Evolutionary conservation across 2,113 vertebrate species (phyloP), one percentile per base, ranked within the genome.

Genomic region (Zingel zingel): DNA sequence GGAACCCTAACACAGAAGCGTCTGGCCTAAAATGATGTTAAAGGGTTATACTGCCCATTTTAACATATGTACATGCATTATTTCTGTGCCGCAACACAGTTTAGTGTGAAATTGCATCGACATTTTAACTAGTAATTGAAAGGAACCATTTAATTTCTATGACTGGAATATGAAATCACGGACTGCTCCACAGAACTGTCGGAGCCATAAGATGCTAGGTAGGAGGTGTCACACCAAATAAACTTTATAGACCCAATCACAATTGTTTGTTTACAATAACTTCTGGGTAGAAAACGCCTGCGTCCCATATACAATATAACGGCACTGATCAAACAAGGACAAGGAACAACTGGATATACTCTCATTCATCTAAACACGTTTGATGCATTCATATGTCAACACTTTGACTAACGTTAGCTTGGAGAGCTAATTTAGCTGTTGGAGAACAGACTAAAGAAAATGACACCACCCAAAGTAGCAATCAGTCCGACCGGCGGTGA

Each of bases 1-100:
- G 72, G 50, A 92, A 87, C 64, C 65, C 23, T 80, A 88, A 88
- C 57, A 74, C 16, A 66, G 67, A 25, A 23, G 53, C 68, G 73
- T 25, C 48, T 69, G 69, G 47, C 39, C 54, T 63, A 45, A 33
- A 86, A 73, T 56, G 16, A 85, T 71, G 68, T 70, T 75, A 18
- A 59, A 69, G 58, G 33, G 16, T 25, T 30, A 62, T 48, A 36
- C 13, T 11, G 16, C 27, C n/a, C 45, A 57, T 73, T 69, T 71
- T 45, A 25, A 65, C 56, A 63, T 18, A 23, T 27, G 15, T 36
- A n/a, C 27, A 64, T 65, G 18, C 19, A 58, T 66, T 66, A 36
- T 27, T 77, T 68, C 58, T 23, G 14, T 75, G 27, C 70, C 30
- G 21, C 63, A n/a, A 45, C 68, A 39, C 27, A 19, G 18, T 58